Conservation (phyloP, 2,888 invertebrate genomes). For the Raillietiella orientalis region DNA sequence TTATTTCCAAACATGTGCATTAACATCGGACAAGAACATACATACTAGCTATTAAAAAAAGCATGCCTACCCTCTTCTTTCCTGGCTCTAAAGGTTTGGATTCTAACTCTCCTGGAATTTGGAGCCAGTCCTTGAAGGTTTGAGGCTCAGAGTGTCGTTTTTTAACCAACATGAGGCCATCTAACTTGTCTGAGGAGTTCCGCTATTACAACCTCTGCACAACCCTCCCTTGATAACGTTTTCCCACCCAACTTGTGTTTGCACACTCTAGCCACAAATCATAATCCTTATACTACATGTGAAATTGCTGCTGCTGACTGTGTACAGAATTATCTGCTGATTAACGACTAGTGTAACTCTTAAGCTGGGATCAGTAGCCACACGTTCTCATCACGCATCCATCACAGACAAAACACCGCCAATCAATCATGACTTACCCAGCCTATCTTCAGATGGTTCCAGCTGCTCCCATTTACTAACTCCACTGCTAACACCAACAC, state of each 20-base stretch:
- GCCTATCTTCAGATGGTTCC: slow-evolving; percentile 41
- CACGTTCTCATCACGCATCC: neutral
- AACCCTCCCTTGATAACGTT: no score
- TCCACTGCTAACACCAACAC: slow-evolving; percentile 5
- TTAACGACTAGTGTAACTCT: no score
- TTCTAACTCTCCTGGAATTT: slow-evolving; percentile 34
- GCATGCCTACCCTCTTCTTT: slow-evolving; percentile 50
- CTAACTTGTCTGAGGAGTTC: slow-evolving; percentile 80
- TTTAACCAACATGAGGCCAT: slow-evolving; percentile 36
- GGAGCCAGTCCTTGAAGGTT: slow-evolving; percentile 75
- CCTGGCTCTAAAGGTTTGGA: slow-evolving; percentile 25
- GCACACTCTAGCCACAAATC: no score
- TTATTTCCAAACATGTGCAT: no score
- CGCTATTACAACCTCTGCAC: no score
- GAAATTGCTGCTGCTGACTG: no score
- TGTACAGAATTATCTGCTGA: neutral
- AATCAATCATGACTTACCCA: slow-evolving; percentile 31
- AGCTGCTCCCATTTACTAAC: slow-evolving; percentile 56
- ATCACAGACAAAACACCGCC: no score
- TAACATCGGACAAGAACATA: no score
- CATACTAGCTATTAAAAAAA: slow-evolving; percentile 1
- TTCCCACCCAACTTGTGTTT: no score
- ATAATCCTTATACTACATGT: no score
- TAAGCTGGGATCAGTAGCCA: no score
- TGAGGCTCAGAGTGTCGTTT: slow-evolving; percentile 22